Evolutionary conservation across 2,888 invertebrate species (phyloP).

Genomic region (Venusia cambrica): DNA sequence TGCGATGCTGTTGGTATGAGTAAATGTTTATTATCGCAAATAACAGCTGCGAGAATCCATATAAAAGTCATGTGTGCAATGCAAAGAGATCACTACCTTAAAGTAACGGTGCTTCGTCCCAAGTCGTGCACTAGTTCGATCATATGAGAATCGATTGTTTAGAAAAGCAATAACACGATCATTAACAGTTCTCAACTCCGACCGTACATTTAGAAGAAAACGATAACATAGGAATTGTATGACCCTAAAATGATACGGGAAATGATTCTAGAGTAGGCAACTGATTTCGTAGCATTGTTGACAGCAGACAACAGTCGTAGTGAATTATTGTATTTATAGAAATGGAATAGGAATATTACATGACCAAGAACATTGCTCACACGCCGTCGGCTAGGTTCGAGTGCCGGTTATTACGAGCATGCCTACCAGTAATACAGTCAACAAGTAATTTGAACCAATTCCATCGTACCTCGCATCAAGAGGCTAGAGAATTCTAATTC

Average conservation of each 20-base stretch:
- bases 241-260: conserved; percentile 34
- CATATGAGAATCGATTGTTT: conserved; percentile 60
- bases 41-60: conserved; percentile 25
- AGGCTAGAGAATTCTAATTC: conserved; percentile 26
- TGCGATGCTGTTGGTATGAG: no score
- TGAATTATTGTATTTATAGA: not conserved
- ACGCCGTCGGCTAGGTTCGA: conserved; percentile 6
- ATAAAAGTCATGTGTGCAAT: conserved; percentile 44
- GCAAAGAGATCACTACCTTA: conserved; percentile 57
- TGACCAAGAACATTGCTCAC: conserved; percentile 4
- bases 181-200: conserved; percentile 31
- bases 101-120: conserved; percentile 49
- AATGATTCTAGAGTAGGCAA: conserved; percentile 8
- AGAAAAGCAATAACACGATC: conserved; percentile 44
- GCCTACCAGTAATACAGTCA: conserved; percentile 27
- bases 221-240: conserved; percentile 30
- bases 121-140: conserved; percentile 39
- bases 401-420: conserved; percentile 22
- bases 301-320: no score
- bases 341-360: not conserved
- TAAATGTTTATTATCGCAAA: no score
- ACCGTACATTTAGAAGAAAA: conserved; percentile 27
- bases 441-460: conserved; percentile 40
- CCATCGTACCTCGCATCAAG: conserved; percentile 28
- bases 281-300: conserved; percentile 2